phyloP scores from a whole-genome alignment of 2,113 vertebrate genomes.

The Carassius gibelio region DNA sequence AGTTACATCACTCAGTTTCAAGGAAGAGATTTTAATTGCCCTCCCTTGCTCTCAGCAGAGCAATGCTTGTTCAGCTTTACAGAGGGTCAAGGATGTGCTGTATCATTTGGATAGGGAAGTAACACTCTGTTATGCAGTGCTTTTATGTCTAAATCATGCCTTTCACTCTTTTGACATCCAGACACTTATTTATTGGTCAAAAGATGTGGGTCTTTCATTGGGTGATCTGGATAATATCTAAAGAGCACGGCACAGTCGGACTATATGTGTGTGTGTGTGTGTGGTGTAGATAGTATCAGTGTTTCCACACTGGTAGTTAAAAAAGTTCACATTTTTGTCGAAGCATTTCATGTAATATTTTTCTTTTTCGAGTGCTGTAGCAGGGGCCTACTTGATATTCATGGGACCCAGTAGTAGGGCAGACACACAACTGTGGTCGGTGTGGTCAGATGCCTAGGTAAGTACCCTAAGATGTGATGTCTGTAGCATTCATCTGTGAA shows the following conservation, averaged over 20 bases:
- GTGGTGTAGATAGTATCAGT: background rate
- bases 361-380: background rate
- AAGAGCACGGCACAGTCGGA: background rate
- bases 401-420: conserved; percentile 36
- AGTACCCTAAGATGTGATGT: conserved; percentile 34
- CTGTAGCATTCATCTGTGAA: conserved; percentile 35
- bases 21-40: conserved; percentile 2
- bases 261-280: background rate
- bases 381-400: conserved; percentile 41
- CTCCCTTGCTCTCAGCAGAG: background rate
- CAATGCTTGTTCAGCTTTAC: conserved; percentile 30
- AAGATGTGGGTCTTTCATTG: background rate
- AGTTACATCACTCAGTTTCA: background rate
- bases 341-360: background rate
- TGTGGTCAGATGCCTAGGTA: conserved; percentile 33
- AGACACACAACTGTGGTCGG: conserved; percentile 8
- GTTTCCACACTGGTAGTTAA: conserved; percentile 1
- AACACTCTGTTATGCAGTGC: background rate
- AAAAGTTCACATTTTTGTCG: background rate
- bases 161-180: background rate
- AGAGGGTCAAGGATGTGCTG: conserved; percentile 48
- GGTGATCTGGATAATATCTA: background rate
- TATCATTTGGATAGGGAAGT: conserved; percentile 48
- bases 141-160: background rate
- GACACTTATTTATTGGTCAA: background rate